A percentile compares a stretch with the other conserved stretches of the same genome.
Conservation (phyloP, 2,888 invertebrate species). For the Trissolcus brochymenae region DNA sequence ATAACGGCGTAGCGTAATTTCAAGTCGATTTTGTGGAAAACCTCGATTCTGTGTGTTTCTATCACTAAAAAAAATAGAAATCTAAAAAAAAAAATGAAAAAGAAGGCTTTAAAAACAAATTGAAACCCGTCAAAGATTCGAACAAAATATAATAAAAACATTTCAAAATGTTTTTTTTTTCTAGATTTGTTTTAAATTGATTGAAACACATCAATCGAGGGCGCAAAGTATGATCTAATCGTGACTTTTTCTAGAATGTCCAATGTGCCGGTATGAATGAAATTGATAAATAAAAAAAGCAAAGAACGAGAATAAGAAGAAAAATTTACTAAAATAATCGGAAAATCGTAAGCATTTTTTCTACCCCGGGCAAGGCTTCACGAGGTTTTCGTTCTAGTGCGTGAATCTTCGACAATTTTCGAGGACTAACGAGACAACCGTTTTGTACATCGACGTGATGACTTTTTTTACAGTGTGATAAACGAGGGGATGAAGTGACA, state of each 20-base stretch:
- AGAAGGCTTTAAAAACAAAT: background rate
- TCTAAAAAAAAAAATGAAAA: conserved; percentile 1
- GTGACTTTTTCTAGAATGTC: conserved; percentile 50
- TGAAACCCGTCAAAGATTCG: too few species aligned
- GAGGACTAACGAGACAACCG: background rate
- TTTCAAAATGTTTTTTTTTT: background rate
- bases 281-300: background rate
- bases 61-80: conserved; percentile 5
- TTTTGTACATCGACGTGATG: conserved; percentile 42
- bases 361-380: conserved; percentile 14
- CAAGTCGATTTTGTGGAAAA: conserved; percentile 44
- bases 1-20: conserved; percentile 50
- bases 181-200: background rate
- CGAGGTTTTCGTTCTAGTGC: background rate
- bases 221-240: conserved; percentile 47
- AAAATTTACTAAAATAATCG: background rate
- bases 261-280: conserved; percentile 34
- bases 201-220: conserved; percentile 37
- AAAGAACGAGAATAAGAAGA: background rate
- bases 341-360: conserved; percentile 21
- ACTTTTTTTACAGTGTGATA: conserved; percentile 51
- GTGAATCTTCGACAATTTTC: too few species aligned
- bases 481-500: conserved; percentile 15
- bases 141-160: too few species aligned
- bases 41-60: conserved; percentile 32